Base-by-base conservation (phyloP, 2,797 vertebrate genomes). In the Anabas testudineus region DNA sequence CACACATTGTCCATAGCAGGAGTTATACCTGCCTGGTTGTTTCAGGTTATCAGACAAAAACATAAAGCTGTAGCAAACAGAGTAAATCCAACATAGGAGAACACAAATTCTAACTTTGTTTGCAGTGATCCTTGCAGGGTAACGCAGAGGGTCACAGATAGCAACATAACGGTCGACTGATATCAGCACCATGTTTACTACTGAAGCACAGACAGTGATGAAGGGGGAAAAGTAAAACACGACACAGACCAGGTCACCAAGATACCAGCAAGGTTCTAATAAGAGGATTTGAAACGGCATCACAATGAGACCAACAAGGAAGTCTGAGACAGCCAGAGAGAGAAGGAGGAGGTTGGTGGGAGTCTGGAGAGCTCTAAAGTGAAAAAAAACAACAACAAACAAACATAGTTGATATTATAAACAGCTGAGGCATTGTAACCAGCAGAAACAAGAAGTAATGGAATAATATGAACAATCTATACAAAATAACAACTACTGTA, bases 21-120 rank as follows among this genome's bases (percentile, higher is more conserved):
- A 53, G 14, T 34, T 39, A 32, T 39, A 47, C 10, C 5, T 57
- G 30, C 47, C 64, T 24, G 65, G 65, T 14, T 46, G 28, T 13
- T 24, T 8, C 1, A 69, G 4, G 10, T 48, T 24, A 15, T 65
- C 42, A 64, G 6, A 2, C 57, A 0, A 13, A 12, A 1, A 37
- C 34, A 26, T 4, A 43, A 62, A 7, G 63, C 47, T 36, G 68
- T 41, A 5, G 3, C 63, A 1, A 2, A 0, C 13, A 24, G 60
- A 64, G 19, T 21, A 34, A 3, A 70, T 26, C 74, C 74, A 70
- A 42, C 74, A 69, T 22, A 76, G 4, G 22, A 10, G 59, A 19
- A 70, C 16, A 28, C 47, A 15, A 22, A 63, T 1, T 22, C 56
- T 15, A 21, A 43, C 52, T 24, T 52, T 48, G 39, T 13, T n/a